phyloP scores from a whole-genome alignment of 2,888 invertebrate species.

The Cerceris rybyensis region DNA sequence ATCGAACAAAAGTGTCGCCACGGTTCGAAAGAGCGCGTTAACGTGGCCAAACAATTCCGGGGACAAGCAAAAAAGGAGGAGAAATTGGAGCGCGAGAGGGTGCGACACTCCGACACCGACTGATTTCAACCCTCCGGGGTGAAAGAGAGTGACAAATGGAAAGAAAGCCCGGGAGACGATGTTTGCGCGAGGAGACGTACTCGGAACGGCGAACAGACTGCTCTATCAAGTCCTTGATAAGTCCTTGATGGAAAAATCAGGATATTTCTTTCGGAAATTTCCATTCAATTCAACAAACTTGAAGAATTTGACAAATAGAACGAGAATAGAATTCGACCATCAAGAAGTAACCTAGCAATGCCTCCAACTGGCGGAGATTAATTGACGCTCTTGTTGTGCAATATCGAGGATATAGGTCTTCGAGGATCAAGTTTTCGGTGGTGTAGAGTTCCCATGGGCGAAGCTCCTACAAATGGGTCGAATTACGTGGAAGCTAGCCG shows the following conservation, averaged over 20 bases:
- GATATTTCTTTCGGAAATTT: too few relatives aligned
- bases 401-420: conserved; percentile 1
- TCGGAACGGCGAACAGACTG: neutral
- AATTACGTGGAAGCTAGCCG: conserved; percentile 7
- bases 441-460: neutral
- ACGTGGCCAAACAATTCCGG: conserved; percentile 19
- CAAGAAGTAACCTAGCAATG: too few relatives aligned
- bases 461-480: conserved; percentile 12
- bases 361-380: too few relatives aligned
- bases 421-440: neutral
- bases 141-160: conserved; percentile 9
- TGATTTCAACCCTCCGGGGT: neutral
- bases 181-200: neutral
- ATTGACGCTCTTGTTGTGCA: too few relatives aligned
- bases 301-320: too few relatives aligned
- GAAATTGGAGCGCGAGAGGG: conserved; percentile 39
- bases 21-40: conserved; percentile 3
- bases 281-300: too few relatives aligned
- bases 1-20: conserved; percentile 21
- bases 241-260: neutral
- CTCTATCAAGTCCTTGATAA: neutral
- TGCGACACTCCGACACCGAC: neutral
- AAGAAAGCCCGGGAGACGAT: conserved; percentile 27
- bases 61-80: conserved; percentile 4
- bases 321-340: too few relatives aligned